Conservation (phyloP, 1,140 invertebrate species). For the Capitella teleta region DNA sequence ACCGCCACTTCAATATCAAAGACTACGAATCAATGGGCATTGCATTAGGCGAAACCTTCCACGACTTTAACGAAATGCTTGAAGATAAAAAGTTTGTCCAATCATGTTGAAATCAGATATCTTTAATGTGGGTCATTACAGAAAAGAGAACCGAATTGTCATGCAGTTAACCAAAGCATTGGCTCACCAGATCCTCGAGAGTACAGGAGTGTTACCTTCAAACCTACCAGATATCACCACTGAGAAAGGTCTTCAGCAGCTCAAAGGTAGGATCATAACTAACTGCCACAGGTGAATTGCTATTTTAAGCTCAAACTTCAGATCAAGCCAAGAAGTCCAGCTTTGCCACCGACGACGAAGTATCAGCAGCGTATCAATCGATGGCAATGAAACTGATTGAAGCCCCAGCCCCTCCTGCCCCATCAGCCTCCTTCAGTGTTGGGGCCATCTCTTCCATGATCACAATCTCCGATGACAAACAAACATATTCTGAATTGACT, state of each 20-base stretch:
- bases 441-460: no score
- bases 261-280: no score
- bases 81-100: conserved; percentile 17
- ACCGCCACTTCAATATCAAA: conserved; percentile 34
- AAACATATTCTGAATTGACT: no score
- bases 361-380: no score
- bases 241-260: not conserved
- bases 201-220: conserved; percentile 12
- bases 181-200: conserved; percentile 31
- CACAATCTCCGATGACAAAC: no score
- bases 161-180: conserved; percentile 27
- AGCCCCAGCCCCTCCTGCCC: no score
- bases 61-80: conserved; percentile 27
- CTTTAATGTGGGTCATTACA: conserved; percentile 11
- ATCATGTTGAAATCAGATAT: not conserved
- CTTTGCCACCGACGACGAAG: no score
- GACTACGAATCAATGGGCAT: conserved; percentile 37
- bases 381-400: no score
- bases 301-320: no score
- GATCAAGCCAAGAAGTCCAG: no score
- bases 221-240: conserved; percentile 4
- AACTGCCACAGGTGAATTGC: no score
- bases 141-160: conserved; percentile 26
- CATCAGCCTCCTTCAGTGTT: no score
- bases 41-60: conserved; percentile 24